Evolutionary conservation across 2,888 invertebrate genomes (phyloP).

Genomic region (Cosmia trapezina): DNA sequence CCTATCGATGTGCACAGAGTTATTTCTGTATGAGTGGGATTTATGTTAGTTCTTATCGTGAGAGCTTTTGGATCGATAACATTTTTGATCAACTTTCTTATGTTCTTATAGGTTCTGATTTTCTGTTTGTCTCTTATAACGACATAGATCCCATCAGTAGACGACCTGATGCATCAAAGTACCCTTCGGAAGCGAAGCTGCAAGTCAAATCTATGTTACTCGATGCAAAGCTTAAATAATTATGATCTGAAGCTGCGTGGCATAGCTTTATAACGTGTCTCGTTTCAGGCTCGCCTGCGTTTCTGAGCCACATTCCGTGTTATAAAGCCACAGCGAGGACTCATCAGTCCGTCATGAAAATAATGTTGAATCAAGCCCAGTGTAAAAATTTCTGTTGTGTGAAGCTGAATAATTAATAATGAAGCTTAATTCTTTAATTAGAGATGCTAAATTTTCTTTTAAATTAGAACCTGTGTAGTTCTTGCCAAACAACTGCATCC

Average conservation of each 20-base stretch:
- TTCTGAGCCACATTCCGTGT: slow-evolving; percentile 82
- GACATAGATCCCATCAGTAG: slow-evolving; percentile 90
- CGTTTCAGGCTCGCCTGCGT: slow-evolving; percentile 73
- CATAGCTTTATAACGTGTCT: slow-evolving; percentile 88
- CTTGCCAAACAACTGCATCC: slow-evolving; percentile 98
- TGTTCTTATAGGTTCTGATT: slow-evolving; percentile 65
- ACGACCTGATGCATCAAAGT: slow-evolving; percentile 85
- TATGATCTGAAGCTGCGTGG: slow-evolving; percentile 89
- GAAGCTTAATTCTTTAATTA: slow-evolving; percentile 87
- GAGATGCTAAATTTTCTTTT: slow-evolving; percentile 88
- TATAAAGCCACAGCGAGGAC: slow-evolving; percentile 88
- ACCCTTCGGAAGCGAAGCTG: slow-evolving; percentile 89
- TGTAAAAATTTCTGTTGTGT: slow-evolving; percentile 88
- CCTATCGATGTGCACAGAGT: slow-evolving; percentile 89
- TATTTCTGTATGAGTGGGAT: slow-evolving; percentile 89
- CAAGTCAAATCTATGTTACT: slow-evolving; percentile 89
- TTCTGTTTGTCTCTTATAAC: slow-evolving; percentile 63
- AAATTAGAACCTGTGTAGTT: slow-evolving; percentile 94
- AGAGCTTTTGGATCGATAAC: slow-evolving; percentile 79
- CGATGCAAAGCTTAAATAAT: slow-evolving; percentile 88
- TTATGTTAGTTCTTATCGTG: slow-evolving; percentile 85
- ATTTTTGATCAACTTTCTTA: slow-evolving; percentile 62
- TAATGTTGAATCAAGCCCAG: slow-evolving; percentile 89
- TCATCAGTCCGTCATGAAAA: slow-evolving; percentile 83
- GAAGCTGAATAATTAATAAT: slow-evolving; percentile 88